Evolutionary conservation across 1,140 invertebrate genomes (phyloP), one percentile per base, ranked within the genome.

Genomic region (Anoplolepis gracilipes): DNA sequence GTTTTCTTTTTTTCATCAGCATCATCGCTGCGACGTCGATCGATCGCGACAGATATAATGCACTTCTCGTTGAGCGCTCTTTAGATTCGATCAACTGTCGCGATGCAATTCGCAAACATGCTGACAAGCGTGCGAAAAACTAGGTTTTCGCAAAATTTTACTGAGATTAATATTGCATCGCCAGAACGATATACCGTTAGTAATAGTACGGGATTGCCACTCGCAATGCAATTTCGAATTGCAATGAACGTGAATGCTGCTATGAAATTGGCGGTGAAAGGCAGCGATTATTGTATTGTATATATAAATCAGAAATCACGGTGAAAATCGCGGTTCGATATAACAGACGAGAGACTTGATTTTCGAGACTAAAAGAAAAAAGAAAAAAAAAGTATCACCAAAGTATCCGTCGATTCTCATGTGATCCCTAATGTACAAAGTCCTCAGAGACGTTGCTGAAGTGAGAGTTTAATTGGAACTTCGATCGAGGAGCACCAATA

Each of bases 1-100:
- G 10, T 79, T 11, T 36, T 46, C 13, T 46, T 46, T 49, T 49
- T 49, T 72, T 70, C 49, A 11, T 81, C 33, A 25, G 22, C 64
- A 81, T 69, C 49, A 13, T 81, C 67, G 19, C 36, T 73, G 57
- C 78, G n/a, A 75, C 19, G 55, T 84, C 59, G 22, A 84, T 84
- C 72, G 61, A 84, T 77, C 61, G 57, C 39, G 73, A 84, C 61
- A 36, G 22, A 84, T 77, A 62, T 33, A 59, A 30, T 46, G 78
- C 55, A 13, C 28, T 72, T 73, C 19, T 46, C 67, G 77, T 57
- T 11, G 36, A 72, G 78, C 65, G 53, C 49, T 59, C 49, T 81
- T 82, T 22, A 8, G 5, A 73, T 28, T 59, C 13, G 53, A n/a
- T 8, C 55, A 22, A 11, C 25, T 42, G 53, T 57, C 53, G 33